Conservation (phyloP, 2,888 invertebrate genomes). For the Zhuqinia jingwanae region DNA sequence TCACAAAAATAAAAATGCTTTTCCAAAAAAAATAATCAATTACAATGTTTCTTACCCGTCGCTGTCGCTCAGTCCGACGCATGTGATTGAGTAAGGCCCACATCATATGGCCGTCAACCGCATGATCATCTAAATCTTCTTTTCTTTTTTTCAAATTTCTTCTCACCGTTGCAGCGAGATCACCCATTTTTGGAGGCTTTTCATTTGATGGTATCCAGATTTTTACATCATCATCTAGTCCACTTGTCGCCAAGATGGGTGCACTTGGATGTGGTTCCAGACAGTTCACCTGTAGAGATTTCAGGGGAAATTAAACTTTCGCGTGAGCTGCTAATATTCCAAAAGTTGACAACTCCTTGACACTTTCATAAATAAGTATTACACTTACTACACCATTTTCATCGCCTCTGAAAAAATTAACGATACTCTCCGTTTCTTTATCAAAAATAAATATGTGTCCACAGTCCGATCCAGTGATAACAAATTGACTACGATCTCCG, state of each 20-base stretch:
- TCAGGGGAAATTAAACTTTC: not conserved
- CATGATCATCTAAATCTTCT: slow-evolving; percentile 81
- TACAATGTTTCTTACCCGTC: too few relatives aligned
- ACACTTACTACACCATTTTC: slow-evolving; percentile 89
- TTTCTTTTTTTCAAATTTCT: slow-evolving; percentile 81
- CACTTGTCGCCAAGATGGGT: slow-evolving; percentile 94
- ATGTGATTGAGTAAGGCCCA: slow-evolving; percentile 83
- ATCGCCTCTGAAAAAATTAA: slow-evolving; percentile 94
- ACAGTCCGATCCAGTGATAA: slow-evolving; percentile 97
- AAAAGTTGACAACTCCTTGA: too few relatives aligned
- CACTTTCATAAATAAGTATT: not conserved
- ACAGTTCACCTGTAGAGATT: slow-evolving; percentile 88
- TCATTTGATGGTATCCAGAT: slow-evolving; percentile 92
- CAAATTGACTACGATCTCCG: slow-evolving; percentile 93
- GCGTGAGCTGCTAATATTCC: too few relatives aligned
- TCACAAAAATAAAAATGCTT: too few relatives aligned
- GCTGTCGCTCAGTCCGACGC: slow-evolving; percentile 81
- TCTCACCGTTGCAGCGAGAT: slow-evolving; percentile 79
- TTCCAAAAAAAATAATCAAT: too few relatives aligned
- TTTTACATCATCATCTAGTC: slow-evolving; percentile 95
- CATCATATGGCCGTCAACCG: slow-evolving; percentile 83
- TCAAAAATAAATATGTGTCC: slow-evolving; percentile 94
- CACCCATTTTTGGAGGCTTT: slow-evolving; percentile 83
- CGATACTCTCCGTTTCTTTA: slow-evolving; percentile 90
- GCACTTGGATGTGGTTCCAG: slow-evolving; percentile 94